Evolutionary conservation across 2,888 invertebrate species (phyloP).

Genomic region (Furcula furcula): DNA sequence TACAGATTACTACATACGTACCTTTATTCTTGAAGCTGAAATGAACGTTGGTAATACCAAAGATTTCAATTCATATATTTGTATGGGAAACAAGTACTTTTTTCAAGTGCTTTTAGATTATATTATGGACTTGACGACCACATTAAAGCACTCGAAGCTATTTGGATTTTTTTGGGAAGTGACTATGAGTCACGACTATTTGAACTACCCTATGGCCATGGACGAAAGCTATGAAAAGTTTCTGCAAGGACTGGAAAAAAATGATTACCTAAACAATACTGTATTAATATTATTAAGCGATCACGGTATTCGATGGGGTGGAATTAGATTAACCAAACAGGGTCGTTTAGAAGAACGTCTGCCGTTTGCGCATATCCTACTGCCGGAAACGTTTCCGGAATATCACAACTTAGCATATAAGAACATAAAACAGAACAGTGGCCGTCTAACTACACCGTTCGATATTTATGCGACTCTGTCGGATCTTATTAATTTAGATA

Average conservation of each 20-base stretch:
- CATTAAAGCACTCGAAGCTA: constrained; percentile 82
- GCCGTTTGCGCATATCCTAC: constrained; percentile 87
- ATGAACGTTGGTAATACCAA: constrained; percentile 84
- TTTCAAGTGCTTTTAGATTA: constrained; percentile 88
- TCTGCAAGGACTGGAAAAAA: constrained; percentile 75
- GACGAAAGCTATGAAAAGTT: constrained; percentile 85
- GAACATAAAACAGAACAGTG: constrained; percentile 85
- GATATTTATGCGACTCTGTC: constrained; percentile 91
- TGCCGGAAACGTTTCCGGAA: constrained; percentile 87
- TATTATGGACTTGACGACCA: constrained; percentile 82
- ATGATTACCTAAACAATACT: constrained; percentile 84
- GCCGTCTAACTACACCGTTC: constrained; percentile 89
- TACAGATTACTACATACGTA: constrained; percentile 92
- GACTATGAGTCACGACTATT: constrained; percentile 91
- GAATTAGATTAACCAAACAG: constrained; percentile 91
- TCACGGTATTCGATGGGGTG: constrained; percentile 94
- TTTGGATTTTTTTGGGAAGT: constrained; percentile 94
- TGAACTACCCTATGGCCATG: constrained; percentile 89
- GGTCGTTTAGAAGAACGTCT: constrained; percentile 93
- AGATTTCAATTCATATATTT: constrained; percentile 84
- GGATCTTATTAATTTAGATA: constrained; percentile 83
- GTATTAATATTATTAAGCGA: constrained; percentile 90
- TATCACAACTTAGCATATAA: constrained; percentile 82
- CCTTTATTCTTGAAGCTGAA: constrained; percentile 87
- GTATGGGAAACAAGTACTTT: constrained; percentile 86